Evolutionary conservation across 2,113 vertebrate genomes (phyloP).

Genomic region (Desmodus rotundus): DNA sequence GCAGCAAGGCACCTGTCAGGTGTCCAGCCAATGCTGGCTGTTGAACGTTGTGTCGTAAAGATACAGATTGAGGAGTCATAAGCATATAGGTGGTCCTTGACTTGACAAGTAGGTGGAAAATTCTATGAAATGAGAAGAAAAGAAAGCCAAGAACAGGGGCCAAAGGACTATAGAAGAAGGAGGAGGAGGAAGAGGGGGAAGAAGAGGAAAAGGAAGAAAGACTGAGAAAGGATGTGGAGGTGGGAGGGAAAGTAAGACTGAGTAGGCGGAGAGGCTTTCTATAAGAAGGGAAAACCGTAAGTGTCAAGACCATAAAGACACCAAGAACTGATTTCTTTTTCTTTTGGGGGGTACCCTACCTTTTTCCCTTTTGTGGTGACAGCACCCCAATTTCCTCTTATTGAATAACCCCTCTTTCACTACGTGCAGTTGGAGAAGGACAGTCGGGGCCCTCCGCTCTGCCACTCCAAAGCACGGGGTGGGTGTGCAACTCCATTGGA

Average conservation of each 20-base stretch:
- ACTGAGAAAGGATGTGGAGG: not conserved
- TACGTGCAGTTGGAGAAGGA: not conserved
- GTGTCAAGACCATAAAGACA: not conserved
- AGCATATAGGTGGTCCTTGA: not conserved
- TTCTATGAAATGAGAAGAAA: not conserved
- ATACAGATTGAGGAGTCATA: not conserved
- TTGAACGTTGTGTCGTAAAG: not conserved
- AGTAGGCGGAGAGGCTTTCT: not conserved
- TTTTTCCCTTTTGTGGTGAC: not conserved
- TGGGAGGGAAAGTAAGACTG: not conserved
- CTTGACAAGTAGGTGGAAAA: not conserved
- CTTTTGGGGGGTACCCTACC: not conserved
- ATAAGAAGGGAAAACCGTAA: not conserved
- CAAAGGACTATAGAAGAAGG: not conserved
- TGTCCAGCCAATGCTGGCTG: not conserved
- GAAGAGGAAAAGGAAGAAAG: not conserved
- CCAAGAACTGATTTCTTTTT: not conserved
- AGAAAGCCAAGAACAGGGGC: not conserved
- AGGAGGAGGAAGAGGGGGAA: not conserved
- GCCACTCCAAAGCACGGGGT: not conserved
- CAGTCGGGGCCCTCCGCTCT: no score
- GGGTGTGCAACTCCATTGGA: fast-evolving
- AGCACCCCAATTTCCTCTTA: not conserved
- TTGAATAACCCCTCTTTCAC: not conserved
- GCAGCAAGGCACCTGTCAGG: not conserved